phyloP scores from a whole-genome alignment of 2,113 vertebrate species.

The Pipa parva region DNA sequence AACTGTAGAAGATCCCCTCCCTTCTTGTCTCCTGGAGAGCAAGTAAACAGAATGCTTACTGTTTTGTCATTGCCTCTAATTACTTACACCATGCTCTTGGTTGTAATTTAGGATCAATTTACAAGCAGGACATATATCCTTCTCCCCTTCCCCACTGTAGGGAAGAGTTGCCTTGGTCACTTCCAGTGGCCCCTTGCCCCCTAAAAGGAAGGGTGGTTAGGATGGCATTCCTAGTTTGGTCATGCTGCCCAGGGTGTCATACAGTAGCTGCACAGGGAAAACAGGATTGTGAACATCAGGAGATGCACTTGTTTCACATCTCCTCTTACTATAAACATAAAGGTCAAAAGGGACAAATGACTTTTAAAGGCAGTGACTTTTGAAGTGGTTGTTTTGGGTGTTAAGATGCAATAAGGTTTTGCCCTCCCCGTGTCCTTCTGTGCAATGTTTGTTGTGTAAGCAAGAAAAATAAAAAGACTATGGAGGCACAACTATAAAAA shows the following conservation, averaged over 20 bases:
- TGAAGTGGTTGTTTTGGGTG: conserved; percentile 40
- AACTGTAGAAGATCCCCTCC: conserved; percentile 38
- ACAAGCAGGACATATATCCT: conserved; percentile 45
- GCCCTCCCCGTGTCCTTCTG: conserved; percentile 35
- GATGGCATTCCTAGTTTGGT: conserved; percentile 51
- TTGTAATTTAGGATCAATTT: conserved; percentile 63
- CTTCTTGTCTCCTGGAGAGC: conserved; percentile 39
- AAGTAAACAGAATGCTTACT: conserved; percentile 40
- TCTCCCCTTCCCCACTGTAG: conserved; percentile 49
- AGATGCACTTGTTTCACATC: conserved; percentile 15
- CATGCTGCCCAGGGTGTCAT: conserved; percentile 49
- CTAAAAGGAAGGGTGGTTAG: conserved; percentile 50
- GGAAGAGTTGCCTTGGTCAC: conserved; percentile 49
- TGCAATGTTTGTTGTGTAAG: conserved; percentile 39
- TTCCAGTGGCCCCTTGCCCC: conserved; percentile 35
- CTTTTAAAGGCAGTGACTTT: conserved; percentile 19
- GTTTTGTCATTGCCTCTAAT: conserved; percentile 54
- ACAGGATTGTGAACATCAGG: conserved; percentile 41
- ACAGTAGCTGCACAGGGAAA: conserved; percentile 38
- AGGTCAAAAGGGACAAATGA: conserved; percentile 20
- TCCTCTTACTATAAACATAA: background rate
- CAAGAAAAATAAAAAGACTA: conserved; percentile 13
- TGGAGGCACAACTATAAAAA: conserved; percentile 11
- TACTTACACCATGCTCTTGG: conserved; percentile 44
- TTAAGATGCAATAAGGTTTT: conserved; percentile 17